Evolutionary conservation across 2,888 invertebrate genomes (phyloP).

Genomic region (Teinopalpus imperialis): DNA sequence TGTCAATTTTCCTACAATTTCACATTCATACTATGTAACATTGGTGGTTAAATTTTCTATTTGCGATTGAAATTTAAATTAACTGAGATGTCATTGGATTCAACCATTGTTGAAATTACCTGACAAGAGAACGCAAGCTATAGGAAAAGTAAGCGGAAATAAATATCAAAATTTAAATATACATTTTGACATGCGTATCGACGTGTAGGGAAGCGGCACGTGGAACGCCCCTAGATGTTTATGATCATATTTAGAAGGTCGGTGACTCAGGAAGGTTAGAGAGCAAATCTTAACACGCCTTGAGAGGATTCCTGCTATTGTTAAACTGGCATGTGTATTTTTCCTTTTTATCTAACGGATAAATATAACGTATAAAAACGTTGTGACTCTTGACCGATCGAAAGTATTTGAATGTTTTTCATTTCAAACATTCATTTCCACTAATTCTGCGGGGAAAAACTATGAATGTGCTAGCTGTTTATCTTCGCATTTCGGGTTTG

Average conservation of each 20-base stretch:
- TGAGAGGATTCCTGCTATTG: conserved; percentile 3
- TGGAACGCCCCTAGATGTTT: conserved; percentile 18
- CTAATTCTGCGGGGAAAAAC: too few relatives aligned
- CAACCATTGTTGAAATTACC: conserved; percentile 15
- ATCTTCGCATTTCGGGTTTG: too few relatives aligned
- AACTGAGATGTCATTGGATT: conserved; percentile 17
- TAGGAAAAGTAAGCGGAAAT: conserved; percentile 20
- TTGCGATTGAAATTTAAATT: conserved; percentile 10
- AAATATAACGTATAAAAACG: too few relatives aligned
- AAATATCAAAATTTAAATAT: conserved; percentile 24
- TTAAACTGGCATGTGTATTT: background rate
- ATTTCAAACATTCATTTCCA: too few relatives aligned
- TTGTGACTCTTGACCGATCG: too few relatives aligned
- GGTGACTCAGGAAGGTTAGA: conserved; percentile 20
- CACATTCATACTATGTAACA: conserved; percentile 9
- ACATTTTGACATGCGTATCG: conserved; percentile 24
- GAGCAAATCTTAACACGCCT: conserved; percentile 14
- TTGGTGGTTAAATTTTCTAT: conserved; percentile 10
- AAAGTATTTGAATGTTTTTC: too few relatives aligned
- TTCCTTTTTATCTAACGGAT: too few relatives aligned
- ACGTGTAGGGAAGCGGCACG: conserved; percentile 18
- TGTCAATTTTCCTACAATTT: conserved; percentile 3
- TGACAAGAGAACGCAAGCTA: conserved; percentile 17
- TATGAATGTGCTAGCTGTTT: too few relatives aligned
- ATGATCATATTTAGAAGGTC: conserved; percentile 14